Evolutionary conservation across 2,888 invertebrate species (phyloP).

Genomic region (Lacanobia oleracea): DNA sequence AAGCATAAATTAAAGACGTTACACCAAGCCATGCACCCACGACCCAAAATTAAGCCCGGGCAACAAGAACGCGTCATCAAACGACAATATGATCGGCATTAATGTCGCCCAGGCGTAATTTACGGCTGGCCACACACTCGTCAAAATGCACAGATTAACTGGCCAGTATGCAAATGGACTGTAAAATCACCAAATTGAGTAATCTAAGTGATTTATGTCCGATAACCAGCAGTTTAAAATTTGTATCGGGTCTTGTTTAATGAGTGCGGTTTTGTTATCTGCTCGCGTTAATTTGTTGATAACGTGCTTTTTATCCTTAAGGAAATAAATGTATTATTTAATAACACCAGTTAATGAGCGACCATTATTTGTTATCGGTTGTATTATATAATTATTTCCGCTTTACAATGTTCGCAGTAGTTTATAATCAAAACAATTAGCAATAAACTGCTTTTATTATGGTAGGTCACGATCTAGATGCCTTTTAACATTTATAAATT

Average conservation of each 20-base stretch:
- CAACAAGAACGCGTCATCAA: constrained; percentile 36
- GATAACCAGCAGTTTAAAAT: constrained; percentile 47
- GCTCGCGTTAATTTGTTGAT: not conserved
- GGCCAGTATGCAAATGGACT: constrained; percentile 62
- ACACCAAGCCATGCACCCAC: not conserved
- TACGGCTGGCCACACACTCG: constrained; percentile 60
- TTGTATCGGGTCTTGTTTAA: constrained; percentile 37
- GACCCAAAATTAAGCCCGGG: constrained; percentile 8
- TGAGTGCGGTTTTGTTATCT: constrained; percentile 21
- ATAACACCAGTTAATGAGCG: not conserved
- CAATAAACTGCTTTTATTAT: not conserved
- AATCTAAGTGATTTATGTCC: constrained; percentile 67
- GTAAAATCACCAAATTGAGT: constrained; percentile 69
- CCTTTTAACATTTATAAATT: too few relatives aligned
- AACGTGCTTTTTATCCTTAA: not conserved
- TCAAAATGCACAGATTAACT: constrained; percentile 57
- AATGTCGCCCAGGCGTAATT: constrained; percentile 50
- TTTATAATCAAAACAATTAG: not conserved
- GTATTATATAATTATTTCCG: not conserved
- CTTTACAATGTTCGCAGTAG: not conserved
- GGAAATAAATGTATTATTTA: not conserved
- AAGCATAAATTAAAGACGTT: not conserved
- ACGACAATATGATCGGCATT: constrained; percentile 57
- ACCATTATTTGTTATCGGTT: not conserved
- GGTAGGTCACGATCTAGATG: not conserved